These are phyloP conservation scores for Copsychus sechellarum DNA, from an alignment of 2,113 vertebrate genomes.

Conservation along the genomic window DNA sequence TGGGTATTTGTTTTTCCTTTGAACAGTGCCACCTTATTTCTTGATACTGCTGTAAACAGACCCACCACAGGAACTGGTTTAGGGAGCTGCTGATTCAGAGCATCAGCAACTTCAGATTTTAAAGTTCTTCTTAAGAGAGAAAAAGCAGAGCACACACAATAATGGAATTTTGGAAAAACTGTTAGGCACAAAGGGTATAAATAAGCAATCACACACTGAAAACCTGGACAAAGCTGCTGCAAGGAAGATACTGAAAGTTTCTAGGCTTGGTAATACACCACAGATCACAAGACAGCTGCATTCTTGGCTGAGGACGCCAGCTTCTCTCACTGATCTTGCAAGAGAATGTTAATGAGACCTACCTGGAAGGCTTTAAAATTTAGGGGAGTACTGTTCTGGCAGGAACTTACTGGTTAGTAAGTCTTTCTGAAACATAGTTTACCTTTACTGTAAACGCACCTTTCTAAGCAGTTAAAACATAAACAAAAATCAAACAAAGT, in stretches of 20 bases:
- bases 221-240: not conserved
- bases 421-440: not conserved
- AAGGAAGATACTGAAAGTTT: not conserved
- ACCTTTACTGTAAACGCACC: not conserved
- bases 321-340: not conserved
- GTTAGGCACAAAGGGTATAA: not conserved
- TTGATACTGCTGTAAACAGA: not conserved
- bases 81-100: not conserved
- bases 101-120: not conserved
- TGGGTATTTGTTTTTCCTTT: not conserved
- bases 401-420: not conserved
- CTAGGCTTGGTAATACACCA: not conserved
- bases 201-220: not conserved
- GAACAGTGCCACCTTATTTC: not conserved
- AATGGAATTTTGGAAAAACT: not conserved
- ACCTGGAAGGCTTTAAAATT: constrained; percentile 8
- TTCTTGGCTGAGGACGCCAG: not conserved
- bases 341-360: not conserved
- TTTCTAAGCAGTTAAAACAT: not conserved
- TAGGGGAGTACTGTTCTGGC: not conserved
- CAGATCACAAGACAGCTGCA: not conserved
- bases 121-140: not conserved
- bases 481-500: not conserved
- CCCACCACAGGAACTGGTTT: not conserved
- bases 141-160: not conserved